Evolutionary conservation across 1,140 invertebrate genomes (phyloP).

Genomic region (Drosophila nebulosa): DNA sequence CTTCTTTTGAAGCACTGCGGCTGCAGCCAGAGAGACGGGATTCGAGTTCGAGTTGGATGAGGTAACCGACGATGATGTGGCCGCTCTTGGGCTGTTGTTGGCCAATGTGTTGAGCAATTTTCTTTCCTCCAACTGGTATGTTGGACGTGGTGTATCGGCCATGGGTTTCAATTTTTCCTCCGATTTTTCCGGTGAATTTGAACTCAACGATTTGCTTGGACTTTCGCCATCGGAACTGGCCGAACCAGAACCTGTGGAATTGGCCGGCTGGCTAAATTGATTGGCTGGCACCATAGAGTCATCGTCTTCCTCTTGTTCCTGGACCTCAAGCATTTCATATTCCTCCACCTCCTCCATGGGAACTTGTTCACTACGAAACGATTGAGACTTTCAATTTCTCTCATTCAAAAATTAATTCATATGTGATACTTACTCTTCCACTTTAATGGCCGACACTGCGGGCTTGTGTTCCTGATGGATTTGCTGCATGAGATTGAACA

Average conservation of each 20-base stretch:
- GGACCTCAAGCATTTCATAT: conserved; percentile 76
- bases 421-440: conserved; percentile 63
- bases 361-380: conserved; percentile 41
- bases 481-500: conserved; percentile 71
- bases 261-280: conserved; percentile 34
- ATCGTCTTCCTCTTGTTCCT: conserved; percentile 70
- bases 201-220: conserved; percentile 65
- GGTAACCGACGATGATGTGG: conserved; percentile 19
- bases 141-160: conserved; percentile 58
- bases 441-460: conserved; percentile 15
- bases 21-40: conserved; percentile 49
- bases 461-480: conserved; percentile 67
- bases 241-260: conserved; percentile 57
- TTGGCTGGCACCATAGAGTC: conserved; percentile 11
- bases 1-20: conserved; percentile 74
- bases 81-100: conserved; percentile 35
- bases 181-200: conserved; percentile 65
- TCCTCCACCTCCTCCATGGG: conserved; percentile 74
- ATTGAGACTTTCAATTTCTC: no score
- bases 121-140: conserved; percentile 56
- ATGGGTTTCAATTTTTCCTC: conserved; percentile 57
- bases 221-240: conserved; percentile 71
- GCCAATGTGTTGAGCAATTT: conserved; percentile 72
- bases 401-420: no score
- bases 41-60: not conserved